Conservation (phyloP, 1,140 invertebrate genomes). For the Daktulosphaira vitifoliae region DNA sequence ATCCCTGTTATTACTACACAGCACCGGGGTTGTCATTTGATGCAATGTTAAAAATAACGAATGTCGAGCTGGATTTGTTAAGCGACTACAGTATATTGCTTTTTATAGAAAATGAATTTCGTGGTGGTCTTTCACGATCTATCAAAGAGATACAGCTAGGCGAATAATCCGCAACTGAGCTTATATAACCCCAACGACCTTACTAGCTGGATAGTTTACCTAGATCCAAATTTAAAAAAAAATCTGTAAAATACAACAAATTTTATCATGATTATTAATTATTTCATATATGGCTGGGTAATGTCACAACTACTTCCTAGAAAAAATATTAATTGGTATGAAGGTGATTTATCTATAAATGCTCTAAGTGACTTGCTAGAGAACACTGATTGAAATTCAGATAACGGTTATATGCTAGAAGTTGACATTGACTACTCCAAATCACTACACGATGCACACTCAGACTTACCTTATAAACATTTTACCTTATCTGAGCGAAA, state of each 20-base stretch:
- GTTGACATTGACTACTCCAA: slow-evolving; percentile 41
- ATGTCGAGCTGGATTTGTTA: slow-evolving; percentile 46
- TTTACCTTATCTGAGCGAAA: slow-evolving; percentile 46
- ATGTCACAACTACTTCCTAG: slow-evolving; percentile 46
- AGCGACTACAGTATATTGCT: slow-evolving; percentile 44
- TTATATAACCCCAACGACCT: background rate
- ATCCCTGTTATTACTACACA: slow-evolving; percentile 41
- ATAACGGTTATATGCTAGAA: slow-evolving; percentile 49
- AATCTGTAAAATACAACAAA: slow-evolving; percentile 42
- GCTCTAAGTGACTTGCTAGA: background rate
- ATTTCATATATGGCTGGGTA: slow-evolving; percentile 45
- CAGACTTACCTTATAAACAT: too few relatives aligned
- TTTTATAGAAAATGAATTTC: slow-evolving; percentile 42
- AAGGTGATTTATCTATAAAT: slow-evolving; percentile 32
- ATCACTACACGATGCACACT: too few relatives aligned
- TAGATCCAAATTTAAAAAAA: slow-evolving; percentile 38
- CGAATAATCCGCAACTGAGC: slow-evolving; percentile 43
- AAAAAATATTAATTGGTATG: slow-evolving; percentile 45
- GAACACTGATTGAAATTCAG: slow-evolving; percentile 39
- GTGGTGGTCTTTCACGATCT: slow-evolving; percentile 41
- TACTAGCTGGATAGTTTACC: background rate
- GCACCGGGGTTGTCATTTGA: too few relatives aligned
- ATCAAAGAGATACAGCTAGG: slow-evolving; percentile 42
- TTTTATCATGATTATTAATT: too few relatives aligned
- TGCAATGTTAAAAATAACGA: too few relatives aligned